Evolutionary conservation across 2,888 invertebrate species (phyloP).

Genomic region (Drosophila nigricruria): DNA sequence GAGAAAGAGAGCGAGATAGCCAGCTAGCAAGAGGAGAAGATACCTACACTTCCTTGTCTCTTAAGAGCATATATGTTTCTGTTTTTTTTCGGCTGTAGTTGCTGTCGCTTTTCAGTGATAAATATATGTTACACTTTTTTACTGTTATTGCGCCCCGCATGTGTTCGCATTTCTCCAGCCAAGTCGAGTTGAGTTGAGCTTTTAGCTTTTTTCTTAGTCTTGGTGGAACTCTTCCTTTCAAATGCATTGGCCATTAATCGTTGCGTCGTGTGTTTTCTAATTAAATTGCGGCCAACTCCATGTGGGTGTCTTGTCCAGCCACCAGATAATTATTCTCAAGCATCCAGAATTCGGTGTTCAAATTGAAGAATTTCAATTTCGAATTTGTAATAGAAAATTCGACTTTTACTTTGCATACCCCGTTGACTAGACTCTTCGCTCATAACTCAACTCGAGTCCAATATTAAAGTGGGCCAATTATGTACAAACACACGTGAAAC

Average conservation of each 20-base stretch:
- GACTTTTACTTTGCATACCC: slow-evolving; percentile 74
- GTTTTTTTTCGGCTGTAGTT: slow-evolving; percentile 35
- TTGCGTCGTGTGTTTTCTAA: slow-evolving; percentile 71
- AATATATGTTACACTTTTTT: slow-evolving; percentile 80
- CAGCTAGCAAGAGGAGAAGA: slow-evolving; percentile 22
- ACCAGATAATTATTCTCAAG: slow-evolving; percentile 53
- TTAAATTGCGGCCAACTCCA: slow-evolving; percentile 74
- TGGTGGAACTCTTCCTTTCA: slow-evolving; percentile 78
- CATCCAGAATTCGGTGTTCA: slow-evolving; percentile 55
- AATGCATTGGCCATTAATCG: slow-evolving; percentile 76
- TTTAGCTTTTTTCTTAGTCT: neutral
- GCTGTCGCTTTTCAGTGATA: slow-evolving; percentile 77
- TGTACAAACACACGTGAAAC: slow-evolving; percentile 24
- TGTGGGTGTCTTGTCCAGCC: slow-evolving; percentile 66
- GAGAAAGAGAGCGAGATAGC: slow-evolving; percentile 3
- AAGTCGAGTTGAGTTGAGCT: neutral
- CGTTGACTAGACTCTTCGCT: slow-evolving; percentile 48
- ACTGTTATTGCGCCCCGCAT: slow-evolving; percentile 78
- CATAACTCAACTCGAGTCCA: slow-evolving; percentile 52
- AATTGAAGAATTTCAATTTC: slow-evolving; percentile 13
- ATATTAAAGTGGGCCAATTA: slow-evolving; percentile 58
- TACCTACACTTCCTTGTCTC: slow-evolving; percentile 54
- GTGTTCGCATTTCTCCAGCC: slow-evolving; percentile 71
- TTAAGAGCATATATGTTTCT: slow-evolving; percentile 27
- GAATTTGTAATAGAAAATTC: slow-evolving; percentile 25